Evolutionary conservation across 2,888 invertebrate species (phyloP), one percentile per base, ranked within the genome.

Genomic region (Bhutanitis thaidina): DNA sequence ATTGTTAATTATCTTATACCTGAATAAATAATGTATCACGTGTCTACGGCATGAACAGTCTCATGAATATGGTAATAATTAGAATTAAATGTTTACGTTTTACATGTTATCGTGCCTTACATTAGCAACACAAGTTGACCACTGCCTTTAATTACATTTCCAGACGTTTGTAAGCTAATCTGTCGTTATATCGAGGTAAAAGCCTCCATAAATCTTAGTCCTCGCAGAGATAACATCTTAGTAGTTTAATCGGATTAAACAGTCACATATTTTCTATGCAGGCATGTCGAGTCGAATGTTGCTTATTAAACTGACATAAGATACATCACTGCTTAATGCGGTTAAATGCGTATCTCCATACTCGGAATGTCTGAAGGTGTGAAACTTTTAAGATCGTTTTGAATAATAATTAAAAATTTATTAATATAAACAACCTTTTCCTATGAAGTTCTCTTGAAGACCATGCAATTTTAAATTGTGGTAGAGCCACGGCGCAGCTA

Each of bases 91-190:
- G 49, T 43, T 36, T 43, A 43, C 14, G 30, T 40, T 40, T 39
- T 34, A 7, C 15, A 32, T 32, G 12, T 46, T 47, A 47, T 39
- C 47, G 47, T 27, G n/a, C 39, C 12, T 27, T 13, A 40, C 34
- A 47, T 35, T 35, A 47, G 29, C 35, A 8, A 15, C 16, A 10
- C 13, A 29, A 37, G 29, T 16, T 7, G 30, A 49, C 32, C 30
- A 16, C 29, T 10, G 14, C 20, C n/a, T 49, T 49, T 49, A 49
- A 49, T 37, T 43, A 36, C 48, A 43, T 43, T 43, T 29, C 43
- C 4, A 49, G 49, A 43, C 37, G 20, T 43, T 37, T 25, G 13
- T 34, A 27, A 43, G 43, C 30, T 49, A 49, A 49, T 43, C 49
- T 43, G 30, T 43, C 41, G 29, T 36, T 36, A 37, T 16, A 43